These are phyloP conservation scores for Pipistrellus pipistrellus DNA, from an alignment of 2,797 vertebrate species.

Conservation along the genomic window DNA sequence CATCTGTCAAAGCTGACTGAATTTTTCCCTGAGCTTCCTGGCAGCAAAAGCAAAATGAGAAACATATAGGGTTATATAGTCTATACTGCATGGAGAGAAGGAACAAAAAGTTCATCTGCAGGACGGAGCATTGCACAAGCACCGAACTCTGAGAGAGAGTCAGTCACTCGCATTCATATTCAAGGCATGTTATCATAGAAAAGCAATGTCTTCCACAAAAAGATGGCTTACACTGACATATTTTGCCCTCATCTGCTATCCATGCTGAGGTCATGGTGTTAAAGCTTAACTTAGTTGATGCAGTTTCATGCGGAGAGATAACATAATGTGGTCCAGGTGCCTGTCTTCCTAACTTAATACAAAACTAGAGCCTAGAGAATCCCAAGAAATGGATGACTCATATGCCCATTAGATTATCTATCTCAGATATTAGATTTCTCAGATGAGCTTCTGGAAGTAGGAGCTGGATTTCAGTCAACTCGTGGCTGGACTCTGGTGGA, in stretches of 20 bases:
- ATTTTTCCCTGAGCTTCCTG: background rate
- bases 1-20: background rate
- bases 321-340: conserved; percentile 73
- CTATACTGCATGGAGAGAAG: no score
- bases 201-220: background rate
- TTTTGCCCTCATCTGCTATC: background rate
- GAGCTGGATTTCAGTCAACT: conserved; percentile 62
- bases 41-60: conserved; percentile 32
- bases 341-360: conserved; percentile 77
- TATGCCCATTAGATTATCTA: conserved; percentile 76
- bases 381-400: conserved; percentile 77
- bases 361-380: conserved; percentile 65
- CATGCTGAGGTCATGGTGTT: conserved; percentile 66
- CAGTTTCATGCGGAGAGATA: conserved; percentile 32
- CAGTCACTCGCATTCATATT: no score
- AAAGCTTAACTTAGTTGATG: conserved; percentile 70
- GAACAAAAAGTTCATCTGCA: background rate
- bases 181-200: background rate
- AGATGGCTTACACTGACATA: background rate
- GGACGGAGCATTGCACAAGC: background rate
- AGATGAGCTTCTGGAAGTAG: conserved; percentile 64
- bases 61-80: background rate
- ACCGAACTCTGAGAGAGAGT: background rate
- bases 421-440: conserved; percentile 79
- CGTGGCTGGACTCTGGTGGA: conserved; percentile 5